Evolutionary conservation across 2,888 invertebrate genomes (phyloP), one percentile per base, ranked within the genome.

Genomic region (Nesidiocoris tenuis): DNA sequence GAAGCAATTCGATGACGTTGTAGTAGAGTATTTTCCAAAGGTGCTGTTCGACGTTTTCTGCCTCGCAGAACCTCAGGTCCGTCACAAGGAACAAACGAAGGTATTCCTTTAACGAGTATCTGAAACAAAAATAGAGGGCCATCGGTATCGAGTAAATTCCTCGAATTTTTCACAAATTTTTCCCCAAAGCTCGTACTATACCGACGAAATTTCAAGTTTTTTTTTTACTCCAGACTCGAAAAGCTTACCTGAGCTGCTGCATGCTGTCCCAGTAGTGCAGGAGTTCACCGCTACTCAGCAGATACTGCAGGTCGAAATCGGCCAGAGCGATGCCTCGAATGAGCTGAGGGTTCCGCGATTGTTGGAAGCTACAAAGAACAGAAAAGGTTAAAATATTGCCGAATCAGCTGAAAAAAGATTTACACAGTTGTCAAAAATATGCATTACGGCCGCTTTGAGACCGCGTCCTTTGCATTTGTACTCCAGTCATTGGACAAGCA

Each of bases 21-120:
- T 96, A 92, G 83, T 92, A 96, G 1, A 94, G 86, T 78, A 94
- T 88, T 84, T 95, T 95, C 96, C 96, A 96, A 83, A 96, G 90
- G 82, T 92, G 90, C 81, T 93, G 92, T 82, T 96, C 96, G 7
- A 95, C 89, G 82, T 95, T 94, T 82, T 94, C 91, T 59, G 90
- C 87, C 82, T 93, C 92, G 80, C 94, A 93, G 83, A 94, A 93
- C 83, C 93, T 94, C 76, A 95, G 87, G 84, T 96, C 94, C 61
- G 90, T 88, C 82, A 90, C 86, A 12, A 94, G 84, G 9, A 94
- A 85, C 79, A 86, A 88, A 79, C 88, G 87, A 64, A 93, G 87
- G 66, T 89, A 89, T 77, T 88, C 86, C 84, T 91, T 90, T 77
- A 94, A 84, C 81, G 88, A 89, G 76, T 85, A 84, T 67, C 82